Conservation (phyloP, 2,888 invertebrate species). For the Drymonia ruficornis region DNA sequence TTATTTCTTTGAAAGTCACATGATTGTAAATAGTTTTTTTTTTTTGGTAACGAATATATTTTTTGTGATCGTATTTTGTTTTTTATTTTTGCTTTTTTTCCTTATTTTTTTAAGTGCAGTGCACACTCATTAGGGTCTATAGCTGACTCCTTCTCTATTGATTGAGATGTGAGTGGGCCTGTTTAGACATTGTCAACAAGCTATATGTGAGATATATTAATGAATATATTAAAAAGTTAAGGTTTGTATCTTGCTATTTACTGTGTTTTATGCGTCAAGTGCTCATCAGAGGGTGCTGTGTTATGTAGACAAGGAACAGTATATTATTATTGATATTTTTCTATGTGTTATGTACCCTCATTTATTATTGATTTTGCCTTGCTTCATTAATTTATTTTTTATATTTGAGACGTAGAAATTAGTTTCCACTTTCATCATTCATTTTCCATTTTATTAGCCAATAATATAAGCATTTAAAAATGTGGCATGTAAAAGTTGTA, state of each 20-base stretch:
- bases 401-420: not conserved
- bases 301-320: conserved; percentile 18
- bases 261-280: conserved; percentile 20
- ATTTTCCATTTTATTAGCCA: not conserved
- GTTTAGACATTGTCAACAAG: not conserved
- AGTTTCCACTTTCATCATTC: not conserved
- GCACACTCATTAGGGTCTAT: not conserved
- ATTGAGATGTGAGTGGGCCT: not conserved
- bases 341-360: conserved; percentile 19
- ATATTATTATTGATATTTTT: not conserved
- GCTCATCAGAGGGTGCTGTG: conserved; percentile 35
- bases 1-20: conserved; percentile 41
- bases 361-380: not conserved
- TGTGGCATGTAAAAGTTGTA: conserved; percentile 9
- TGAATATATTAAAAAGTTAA: not conserved
- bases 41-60: conserved; percentile 77
- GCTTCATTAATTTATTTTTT: not conserved
- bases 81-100: conserved; percentile 41
- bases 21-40: conserved; percentile 74
- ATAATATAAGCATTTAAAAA: too few relatives aligned
- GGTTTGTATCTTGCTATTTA: conserved; percentile 6
- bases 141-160: not conserved
- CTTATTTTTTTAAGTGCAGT: conserved; percentile 11
- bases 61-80: conserved; percentile 71
- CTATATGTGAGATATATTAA: not conserved